These are phyloP conservation scores for Grapholita molesta DNA, from an alignment of 1,140 invertebrate genomes.

Conservation along the genomic window DNA sequence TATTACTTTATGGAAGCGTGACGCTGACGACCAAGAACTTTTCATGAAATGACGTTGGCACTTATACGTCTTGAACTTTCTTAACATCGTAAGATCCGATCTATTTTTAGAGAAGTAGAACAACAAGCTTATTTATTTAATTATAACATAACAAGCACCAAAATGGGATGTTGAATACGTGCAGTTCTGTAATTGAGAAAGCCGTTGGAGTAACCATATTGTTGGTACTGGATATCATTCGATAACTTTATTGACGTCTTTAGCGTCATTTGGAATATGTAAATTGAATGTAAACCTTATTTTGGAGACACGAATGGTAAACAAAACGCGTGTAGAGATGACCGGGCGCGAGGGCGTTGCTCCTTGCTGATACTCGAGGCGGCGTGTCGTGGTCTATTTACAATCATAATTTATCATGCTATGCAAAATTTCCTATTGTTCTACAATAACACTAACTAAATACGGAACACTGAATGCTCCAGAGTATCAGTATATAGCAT, in stretches of 20 bases:
- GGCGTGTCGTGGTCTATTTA: conserved; percentile 27
- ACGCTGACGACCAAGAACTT: neutral
- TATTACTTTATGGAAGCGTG: neutral
- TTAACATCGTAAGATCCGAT: conserved; percentile 22
- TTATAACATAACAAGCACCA: no score
- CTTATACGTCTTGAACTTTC: conserved; percentile 7
- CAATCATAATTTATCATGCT: conserved; percentile 17
- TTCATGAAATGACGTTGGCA: neutral
- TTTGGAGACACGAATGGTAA: conserved; percentile 47
- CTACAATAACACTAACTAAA: neutral
- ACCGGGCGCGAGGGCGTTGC: conserved; percentile 54
- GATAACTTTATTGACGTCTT: neutral
- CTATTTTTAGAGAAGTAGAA: conserved; percentile 18
- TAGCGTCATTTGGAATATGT: conserved; percentile 7
- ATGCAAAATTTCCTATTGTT: conserved; percentile 10
- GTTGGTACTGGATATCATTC: neutral
- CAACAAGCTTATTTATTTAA: neutral
- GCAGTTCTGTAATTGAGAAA: neutral
- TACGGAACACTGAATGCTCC: neutral
- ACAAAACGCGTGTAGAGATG: conserved; percentile 37
- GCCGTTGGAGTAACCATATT: neutral
- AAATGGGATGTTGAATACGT: no score
- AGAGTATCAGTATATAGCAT: neutral
- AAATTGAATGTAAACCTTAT: conserved; percentile 34
- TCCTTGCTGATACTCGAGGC: conserved; percentile 23